These are phyloP conservation scores for Vulpes lagopus DNA, from an alignment of 2,113 vertebrate genomes.

Conservation along the genomic window DNA sequence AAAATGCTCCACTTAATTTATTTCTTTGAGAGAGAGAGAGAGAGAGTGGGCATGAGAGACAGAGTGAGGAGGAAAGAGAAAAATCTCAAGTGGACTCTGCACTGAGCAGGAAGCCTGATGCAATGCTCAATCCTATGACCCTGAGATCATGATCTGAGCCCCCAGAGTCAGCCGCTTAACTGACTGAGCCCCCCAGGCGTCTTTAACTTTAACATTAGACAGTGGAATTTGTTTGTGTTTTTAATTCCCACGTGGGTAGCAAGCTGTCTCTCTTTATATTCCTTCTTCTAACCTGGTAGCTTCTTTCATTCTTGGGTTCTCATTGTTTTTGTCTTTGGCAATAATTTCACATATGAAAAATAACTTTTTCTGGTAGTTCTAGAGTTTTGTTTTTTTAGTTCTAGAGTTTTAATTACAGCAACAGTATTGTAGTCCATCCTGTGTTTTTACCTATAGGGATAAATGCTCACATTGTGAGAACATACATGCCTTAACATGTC, in stretches of 20 bases:
- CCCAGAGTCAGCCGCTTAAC: neutral
- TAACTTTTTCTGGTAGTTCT: neutral
- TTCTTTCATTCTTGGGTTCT: neutral
- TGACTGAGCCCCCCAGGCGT: too few relatives aligned
- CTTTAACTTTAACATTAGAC: neutral
- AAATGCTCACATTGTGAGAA: neutral
- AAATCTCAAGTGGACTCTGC: neutral
- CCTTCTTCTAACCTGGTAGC: neutral
- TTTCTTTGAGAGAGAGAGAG: neutral
- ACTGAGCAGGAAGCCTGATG: accelerated
- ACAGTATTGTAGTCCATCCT: neutral
- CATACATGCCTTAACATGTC: neutral
- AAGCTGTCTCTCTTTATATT: neutral
- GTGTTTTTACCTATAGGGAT: neutral
- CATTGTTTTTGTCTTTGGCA: neutral
- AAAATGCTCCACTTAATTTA: neutral
- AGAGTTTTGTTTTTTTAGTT: neutral
- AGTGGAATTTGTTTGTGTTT: neutral
- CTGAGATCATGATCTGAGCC: neutral
- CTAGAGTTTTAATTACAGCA: neutral
- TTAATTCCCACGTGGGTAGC: neutral
- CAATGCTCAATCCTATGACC: neutral
- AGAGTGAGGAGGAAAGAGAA: neutral
- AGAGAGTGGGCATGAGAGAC: neutral
- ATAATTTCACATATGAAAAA: neutral